phyloP scores from a whole-genome alignment of 2,888 invertebrate species.

The Malthinus seriepunctatus region DNA sequence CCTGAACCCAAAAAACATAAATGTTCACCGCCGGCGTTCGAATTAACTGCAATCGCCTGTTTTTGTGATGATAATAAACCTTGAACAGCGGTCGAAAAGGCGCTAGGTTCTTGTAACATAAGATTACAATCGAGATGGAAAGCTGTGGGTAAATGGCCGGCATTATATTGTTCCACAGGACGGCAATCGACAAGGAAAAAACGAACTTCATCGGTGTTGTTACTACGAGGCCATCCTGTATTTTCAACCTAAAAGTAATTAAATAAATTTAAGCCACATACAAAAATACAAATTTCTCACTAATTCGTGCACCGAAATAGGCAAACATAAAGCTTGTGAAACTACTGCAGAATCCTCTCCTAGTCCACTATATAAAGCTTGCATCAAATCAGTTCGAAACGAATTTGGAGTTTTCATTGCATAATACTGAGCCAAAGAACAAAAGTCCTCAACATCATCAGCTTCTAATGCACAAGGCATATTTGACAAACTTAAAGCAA shows the following conservation, averaged over 20 bases:
- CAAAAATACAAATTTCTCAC: conserved; percentile 50
- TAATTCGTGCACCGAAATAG: conserved; percentile 93
- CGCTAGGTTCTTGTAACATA: conserved; percentile 94
- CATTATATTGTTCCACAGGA: conserved; percentile 95
- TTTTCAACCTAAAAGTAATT: conserved; percentile 17
- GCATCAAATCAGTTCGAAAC: conserved; percentile 81
- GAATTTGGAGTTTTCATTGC: conserved; percentile 90
- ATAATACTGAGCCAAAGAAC: conserved; percentile 95
- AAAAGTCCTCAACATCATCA: conserved; percentile 96
- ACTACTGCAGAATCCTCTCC: conserved; percentile 50
- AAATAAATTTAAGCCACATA: no score
- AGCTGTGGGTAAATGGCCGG: conserved; percentile 94
- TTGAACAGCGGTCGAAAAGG: conserved; percentile 93
- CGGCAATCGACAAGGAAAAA: conserved; percentile 98
- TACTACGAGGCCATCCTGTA: conserved; percentile 17
- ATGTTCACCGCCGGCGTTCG: conserved; percentile 82
- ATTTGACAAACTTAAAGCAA: conserved; percentile 68
- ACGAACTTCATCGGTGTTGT: conserved; percentile 65
- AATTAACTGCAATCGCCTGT: conserved; percentile 84
- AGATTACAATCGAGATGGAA: conserved; percentile 97
- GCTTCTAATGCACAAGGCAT: conserved; percentile 88
- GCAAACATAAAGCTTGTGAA: conserved; percentile 90
- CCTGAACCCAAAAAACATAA: conserved; percentile 94
- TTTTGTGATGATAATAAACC: conserved; percentile 88
- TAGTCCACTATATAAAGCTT: conserved; percentile 59